A percentile compares a stretch with the other conserved stretches of the same genome.
Conservation (phyloP, 2,797 vertebrate genomes). For the Poecilia wingei region DNA sequence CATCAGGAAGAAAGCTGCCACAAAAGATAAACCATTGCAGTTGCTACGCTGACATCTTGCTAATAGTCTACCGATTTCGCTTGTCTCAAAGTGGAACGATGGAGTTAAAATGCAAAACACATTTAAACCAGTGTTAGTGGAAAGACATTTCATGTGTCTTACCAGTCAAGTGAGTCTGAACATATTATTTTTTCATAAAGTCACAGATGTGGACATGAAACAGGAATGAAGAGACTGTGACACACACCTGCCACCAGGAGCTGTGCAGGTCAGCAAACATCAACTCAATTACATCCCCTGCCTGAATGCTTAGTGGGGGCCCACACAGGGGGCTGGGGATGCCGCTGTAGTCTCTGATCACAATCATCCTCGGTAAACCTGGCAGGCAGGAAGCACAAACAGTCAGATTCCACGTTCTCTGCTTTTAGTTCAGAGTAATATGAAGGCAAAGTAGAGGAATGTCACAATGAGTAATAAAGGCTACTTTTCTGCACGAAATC, state of each 20-base stretch:
- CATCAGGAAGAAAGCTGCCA: constrained; percentile 13
- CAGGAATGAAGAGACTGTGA: constrained; percentile 42
- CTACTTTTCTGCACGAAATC: neutral
- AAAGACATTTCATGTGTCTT: constrained; percentile 39
- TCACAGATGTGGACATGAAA: constrained; percentile 61
- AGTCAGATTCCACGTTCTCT: constrained; percentile 16
- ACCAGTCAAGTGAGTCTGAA: constrained; percentile 23
- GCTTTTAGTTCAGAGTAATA: constrained; percentile 3
- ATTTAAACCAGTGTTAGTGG: constrained; percentile 38
- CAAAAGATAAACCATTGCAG: constrained; percentile 19
- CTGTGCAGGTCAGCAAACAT: constrained; percentile 89
- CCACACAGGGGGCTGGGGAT: constrained; percentile 83
- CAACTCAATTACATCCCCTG: constrained; percentile 89
- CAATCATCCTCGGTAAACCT: constrained; percentile 94
- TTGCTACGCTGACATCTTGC: neutral
- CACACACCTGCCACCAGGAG: constrained; percentile 93
- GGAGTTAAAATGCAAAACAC: constrained; percentile 1
- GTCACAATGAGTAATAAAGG: neutral
- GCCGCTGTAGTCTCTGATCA: constrained; percentile 87
- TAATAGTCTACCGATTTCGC: neutral
- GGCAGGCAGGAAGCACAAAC: constrained; percentile 37
- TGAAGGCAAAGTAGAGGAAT: neutral
- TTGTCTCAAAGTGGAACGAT: neutral
- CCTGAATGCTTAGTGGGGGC: constrained; percentile 86
- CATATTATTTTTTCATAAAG: constrained; percentile 49